Base-by-base conservation (phyloP, 2,888 invertebrate species). In the Leptarthrus brevirostris region DNA sequence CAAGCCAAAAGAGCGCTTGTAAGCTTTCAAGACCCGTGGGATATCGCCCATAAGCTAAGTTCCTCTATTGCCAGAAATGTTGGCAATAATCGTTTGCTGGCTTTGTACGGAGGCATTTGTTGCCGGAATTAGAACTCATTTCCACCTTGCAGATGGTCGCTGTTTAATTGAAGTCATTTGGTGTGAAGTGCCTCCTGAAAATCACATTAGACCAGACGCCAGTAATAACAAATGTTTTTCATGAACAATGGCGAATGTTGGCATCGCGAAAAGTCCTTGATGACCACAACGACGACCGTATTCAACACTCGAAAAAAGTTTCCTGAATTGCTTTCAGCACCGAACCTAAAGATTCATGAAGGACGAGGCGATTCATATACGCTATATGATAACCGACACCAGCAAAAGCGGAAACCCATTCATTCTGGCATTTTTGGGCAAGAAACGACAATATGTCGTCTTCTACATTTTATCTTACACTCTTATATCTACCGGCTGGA, bases 401-500 rank as follows among this genome's bases (percentile, higher is more conserved):
- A 16, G 14, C 6, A 20, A 52, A 20, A 26, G 18, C 30, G 30
- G 56, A 24, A 56, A 16, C 14, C 26, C 56, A 56, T 56, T 26
- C 30, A 56, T 56, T 56, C 26, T 22, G 24, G 18, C 20, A 53
- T 70, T 53, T 30, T 70, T 53, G 49, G 74, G 72, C 64, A 74
- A 64, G 14, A 22, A 52, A 44, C 26, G 52, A 40, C 47, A 72
- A 71, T 72, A 52, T 72, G 72, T 61, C 72, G 72, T 66, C 74
- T 66, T 54, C 54, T 49, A 64, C 34, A 74, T 36, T 44, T 66
- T 69, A 49, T 74, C 58, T 72, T 24, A 34, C 47, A 47, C 69
- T 36, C 58, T 44, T 47, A 70, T 49, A 58, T 34, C 53, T 24
- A 24, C 54, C 47, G 22, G 47, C 44, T 73, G 26, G 44, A 70